phyloP scores from a whole-genome alignment of 2,888 invertebrate genomes.

The Andricus quercusramuli region DNA sequence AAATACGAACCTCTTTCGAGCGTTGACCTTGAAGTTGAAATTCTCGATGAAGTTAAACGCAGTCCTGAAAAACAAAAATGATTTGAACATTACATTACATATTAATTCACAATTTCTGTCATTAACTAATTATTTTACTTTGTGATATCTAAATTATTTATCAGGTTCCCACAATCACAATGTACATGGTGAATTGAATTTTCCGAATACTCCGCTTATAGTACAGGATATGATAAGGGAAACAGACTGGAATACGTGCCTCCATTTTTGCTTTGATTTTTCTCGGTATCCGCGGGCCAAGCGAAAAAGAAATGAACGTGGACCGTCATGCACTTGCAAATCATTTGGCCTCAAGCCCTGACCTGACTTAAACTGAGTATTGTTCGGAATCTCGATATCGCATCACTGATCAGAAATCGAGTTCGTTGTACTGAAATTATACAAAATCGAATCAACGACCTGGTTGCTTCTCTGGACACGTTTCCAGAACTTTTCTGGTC shows the following conservation, averaged over 20 bases:
- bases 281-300: slow-evolving; percentile 17
- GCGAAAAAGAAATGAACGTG: slow-evolving; percentile 20
- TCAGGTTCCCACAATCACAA: too few relatives aligned
- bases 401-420: slow-evolving; percentile 22
- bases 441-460: slow-evolving; percentile 30
- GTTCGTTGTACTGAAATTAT: slow-evolving; percentile 8
- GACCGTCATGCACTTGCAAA: slow-evolving; percentile 31
- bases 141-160: not conserved
- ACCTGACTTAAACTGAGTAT: slow-evolving; percentile 28
- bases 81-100: too few relatives aligned
- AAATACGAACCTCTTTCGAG: slow-evolving; percentile 27
- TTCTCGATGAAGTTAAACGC: slow-evolving; percentile 25
- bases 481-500: not conserved
- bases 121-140: not conserved
- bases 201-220: too few relatives aligned
- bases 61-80: slow-evolving; percentile 27
- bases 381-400: slow-evolving; percentile 23
- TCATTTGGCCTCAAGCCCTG: slow-evolving; percentile 33
- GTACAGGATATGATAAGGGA: not conserved
- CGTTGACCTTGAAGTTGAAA: slow-evolving; percentile 21
- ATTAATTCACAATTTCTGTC: not conserved
- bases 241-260: not conserved
- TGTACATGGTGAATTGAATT: not conserved
- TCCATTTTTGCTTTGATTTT: slow-evolving; percentile 16
- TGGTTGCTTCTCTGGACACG: slow-evolving; percentile 16